Evolutionary conservation across 2,888 invertebrate genomes (phyloP), one percentile per base, ranked within the genome.

Genomic region (Agrilus biguttatus): DNA sequence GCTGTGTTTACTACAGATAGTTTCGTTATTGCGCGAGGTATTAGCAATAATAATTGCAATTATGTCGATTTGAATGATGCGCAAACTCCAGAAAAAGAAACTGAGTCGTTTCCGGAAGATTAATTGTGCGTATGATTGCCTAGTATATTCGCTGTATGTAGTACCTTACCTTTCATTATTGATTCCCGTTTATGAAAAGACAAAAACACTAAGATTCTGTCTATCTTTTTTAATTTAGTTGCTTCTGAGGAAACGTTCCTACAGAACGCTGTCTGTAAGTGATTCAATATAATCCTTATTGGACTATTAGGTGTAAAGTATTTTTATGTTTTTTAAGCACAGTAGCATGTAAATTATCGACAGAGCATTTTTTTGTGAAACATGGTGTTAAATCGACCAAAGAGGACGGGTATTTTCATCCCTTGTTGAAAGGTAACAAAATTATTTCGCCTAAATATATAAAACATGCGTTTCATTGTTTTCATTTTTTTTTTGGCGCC

Each of bases 1-100:
- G 71, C 77, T 7, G 72, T 74, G 39, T 75, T 66, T 54, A 60
- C 60, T 44, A 65, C 70, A 57, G 66, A 70, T 36, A 67, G 60
- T 49, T 66, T 65, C 49, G 60, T 66, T 40, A 66, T 67, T 37
- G 63, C 61, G n/a, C 60, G 60, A 45, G 65, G 66, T 37, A 55
- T 60, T 21, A 59, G 57, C 45, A 55, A 52, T 28, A 49, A 53
- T 45, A 57, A 59, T 46, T 58, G 59, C 8, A 53, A 52, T 36
- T 51, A 44, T 40, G 43, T 44, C 34, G 45, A 40, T 33, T 45
- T 47, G 36, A 44, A 35, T 37, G 49, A 47, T 37, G 44, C 47
- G 37, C 47, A 28, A 28, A 28, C 28, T 10, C 28, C 28, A 28
- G 28, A 51, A 37, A 53, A 56, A 41, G 53, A 54, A 37, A 50